phyloP scores from a whole-genome alignment of 2,113 vertebrate genomes.

The Halichoeres trimaculatus region DNA sequence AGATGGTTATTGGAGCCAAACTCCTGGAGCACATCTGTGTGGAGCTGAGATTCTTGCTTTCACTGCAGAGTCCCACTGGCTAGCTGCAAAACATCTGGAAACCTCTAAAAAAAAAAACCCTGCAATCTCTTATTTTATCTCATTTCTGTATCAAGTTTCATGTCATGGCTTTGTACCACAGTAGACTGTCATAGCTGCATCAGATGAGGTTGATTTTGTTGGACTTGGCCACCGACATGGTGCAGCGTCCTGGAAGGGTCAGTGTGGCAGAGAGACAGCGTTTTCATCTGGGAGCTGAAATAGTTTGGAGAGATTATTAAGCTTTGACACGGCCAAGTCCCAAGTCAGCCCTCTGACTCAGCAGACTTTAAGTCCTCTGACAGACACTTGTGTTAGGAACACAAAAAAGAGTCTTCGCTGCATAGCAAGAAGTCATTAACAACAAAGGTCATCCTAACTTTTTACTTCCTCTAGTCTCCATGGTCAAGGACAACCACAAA shows the following conservation, averaged over 20 bases:
- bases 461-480: slow-evolving; percentile 39
- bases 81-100: not conserved
- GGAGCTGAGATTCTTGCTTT: not conserved
- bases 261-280: not conserved
- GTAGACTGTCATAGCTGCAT: too few relatives aligned
- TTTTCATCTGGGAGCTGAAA: slow-evolving; percentile 8
- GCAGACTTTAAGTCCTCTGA: slow-evolving; percentile 4
- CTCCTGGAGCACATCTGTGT: not conserved
- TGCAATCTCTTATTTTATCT: too few relatives aligned
- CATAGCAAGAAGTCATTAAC: slow-evolving; percentile 1
- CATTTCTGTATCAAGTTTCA: too few relatives aligned
- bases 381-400: slow-evolving; percentile 1
- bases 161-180: too few relatives aligned
- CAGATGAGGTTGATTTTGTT: not conserved
- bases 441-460: slow-evolving; percentile 26
- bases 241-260: slow-evolving; percentile 25
- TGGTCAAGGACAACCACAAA: not conserved
- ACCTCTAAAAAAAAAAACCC: not conserved
- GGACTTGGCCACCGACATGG: not conserved
- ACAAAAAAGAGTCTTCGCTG: slow-evolving; percentile 15
- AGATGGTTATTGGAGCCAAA: not conserved
- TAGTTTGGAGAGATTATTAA: slow-evolving; percentile 47
- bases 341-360: slow-evolving; percentile 31
- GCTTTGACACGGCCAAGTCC: slow-evolving; percentile 15
- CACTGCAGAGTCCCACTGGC: not conserved